phyloP scores from a whole-genome alignment of 2,888 invertebrate species.

The Callimorpha dominula region DNA sequence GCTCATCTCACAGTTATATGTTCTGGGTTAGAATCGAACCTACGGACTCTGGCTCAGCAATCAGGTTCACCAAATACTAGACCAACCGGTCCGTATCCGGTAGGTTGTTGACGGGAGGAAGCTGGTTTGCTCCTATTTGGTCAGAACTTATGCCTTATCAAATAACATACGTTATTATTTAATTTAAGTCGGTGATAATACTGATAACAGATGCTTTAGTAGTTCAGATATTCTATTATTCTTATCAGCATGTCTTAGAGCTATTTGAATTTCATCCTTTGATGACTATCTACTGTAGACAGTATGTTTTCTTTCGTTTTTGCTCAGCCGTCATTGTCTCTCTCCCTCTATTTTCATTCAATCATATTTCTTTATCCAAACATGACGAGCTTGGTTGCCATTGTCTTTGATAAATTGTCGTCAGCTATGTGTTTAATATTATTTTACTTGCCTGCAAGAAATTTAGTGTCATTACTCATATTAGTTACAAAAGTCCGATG shows the following conservation, averaged over 20 bases:
- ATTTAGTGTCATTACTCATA: constrained; percentile 41
- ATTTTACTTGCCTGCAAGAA: constrained; percentile 30
- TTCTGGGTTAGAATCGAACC: too few species aligned
- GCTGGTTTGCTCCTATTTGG: too few species aligned
- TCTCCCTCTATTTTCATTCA: constrained; percentile 20
- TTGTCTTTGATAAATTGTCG: constrained; percentile 37
- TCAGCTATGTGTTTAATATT: constrained; percentile 33
- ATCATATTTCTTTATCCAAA: constrained; percentile 24
- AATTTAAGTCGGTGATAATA: background rate
- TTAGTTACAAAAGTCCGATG: constrained; percentile 40
- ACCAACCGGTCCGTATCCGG: too few species aligned
- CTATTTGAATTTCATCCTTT: constrained; percentile 4
- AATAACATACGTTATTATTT: too few species aligned
- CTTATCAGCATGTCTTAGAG: background rate
- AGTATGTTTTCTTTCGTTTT: constrained; percentile 1
- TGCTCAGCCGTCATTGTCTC: too few species aligned
- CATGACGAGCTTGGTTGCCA: constrained; percentile 6
- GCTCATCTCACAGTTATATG: too few species aligned
- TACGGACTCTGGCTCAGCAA: too few species aligned
- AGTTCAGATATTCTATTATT: background rate
- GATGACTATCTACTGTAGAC: background rate
- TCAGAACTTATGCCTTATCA: too few species aligned
- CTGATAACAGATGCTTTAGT: background rate
- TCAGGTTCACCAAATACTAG: too few species aligned
- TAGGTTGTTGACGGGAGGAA: too few species aligned